phyloP scores from a whole-genome alignment of 2,113 vertebrate genomes.

The Motacilla alba region DNA sequence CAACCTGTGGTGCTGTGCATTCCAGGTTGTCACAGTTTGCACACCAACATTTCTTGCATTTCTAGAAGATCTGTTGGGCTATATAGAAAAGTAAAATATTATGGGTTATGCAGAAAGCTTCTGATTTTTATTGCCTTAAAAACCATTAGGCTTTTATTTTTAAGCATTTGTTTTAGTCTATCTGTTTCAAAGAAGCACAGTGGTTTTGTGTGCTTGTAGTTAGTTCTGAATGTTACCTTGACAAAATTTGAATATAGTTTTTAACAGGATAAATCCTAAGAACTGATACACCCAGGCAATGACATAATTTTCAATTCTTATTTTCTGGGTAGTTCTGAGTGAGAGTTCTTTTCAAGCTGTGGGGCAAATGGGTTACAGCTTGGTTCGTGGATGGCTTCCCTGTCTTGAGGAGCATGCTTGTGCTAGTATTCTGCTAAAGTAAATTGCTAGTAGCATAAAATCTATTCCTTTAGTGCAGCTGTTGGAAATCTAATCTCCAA shows the following conservation, averaged over 20 bases:
- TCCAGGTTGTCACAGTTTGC: background rate
- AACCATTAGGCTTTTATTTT: background rate
- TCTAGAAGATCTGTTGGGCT: background rate
- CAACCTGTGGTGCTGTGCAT: background rate
- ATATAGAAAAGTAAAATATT: background rate
- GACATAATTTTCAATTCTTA: background rate
- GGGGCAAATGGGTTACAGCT: background rate
- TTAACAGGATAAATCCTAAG: background rate
- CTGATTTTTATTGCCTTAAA: background rate
- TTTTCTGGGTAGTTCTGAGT: background rate
- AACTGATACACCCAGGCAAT: background rate
- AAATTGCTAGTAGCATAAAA: background rate
- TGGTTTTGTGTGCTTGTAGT: background rate
- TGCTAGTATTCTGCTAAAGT: background rate
- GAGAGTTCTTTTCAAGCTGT: background rate
- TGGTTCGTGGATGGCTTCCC: background rate
- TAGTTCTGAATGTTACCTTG: background rate
- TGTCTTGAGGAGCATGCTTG: background rate
- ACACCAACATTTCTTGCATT: background rate
- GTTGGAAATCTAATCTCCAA: background rate
- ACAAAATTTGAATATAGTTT: background rate
- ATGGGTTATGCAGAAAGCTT: background rate
- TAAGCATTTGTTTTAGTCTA: background rate
- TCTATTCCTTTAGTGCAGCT: background rate
- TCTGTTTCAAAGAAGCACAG: background rate